phyloP scores from a whole-genome alignment of 2,888 invertebrate species.

The Drosophila ochracea region DNA sequence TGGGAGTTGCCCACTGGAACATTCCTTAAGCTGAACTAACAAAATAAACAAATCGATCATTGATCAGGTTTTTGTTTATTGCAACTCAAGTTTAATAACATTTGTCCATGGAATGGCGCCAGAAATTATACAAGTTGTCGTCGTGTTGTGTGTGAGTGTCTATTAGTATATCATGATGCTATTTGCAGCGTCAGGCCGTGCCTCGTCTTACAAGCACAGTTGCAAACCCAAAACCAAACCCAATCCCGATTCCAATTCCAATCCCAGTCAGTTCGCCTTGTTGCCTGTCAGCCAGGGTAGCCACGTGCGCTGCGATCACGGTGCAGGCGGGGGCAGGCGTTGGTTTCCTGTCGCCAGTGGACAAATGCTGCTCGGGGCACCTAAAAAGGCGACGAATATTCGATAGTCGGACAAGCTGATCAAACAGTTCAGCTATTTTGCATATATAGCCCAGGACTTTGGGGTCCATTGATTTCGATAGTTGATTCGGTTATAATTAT shows the following conservation, averaged over 20 bases:
- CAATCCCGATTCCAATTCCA: slow-evolving; percentile 9
- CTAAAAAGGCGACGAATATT: slow-evolving; percentile 71
- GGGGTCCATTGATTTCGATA: slow-evolving; percentile 13
- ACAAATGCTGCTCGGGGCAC: slow-evolving; percentile 26
- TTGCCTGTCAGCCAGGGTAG: slow-evolving; percentile 49
- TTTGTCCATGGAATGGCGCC: slow-evolving; percentile 48
- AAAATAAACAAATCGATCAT: not conserved
- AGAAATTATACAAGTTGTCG: slow-evolving; percentile 28
- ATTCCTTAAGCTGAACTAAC: not conserved
- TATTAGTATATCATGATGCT: slow-evolving; percentile 45
- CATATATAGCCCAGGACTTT: slow-evolving; percentile 29
- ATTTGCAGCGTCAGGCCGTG: slow-evolving; percentile 33
- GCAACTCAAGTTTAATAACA: slow-evolving; percentile 1
- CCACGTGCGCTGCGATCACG: slow-evolving; percentile 56
- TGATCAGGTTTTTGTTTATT: not conserved
- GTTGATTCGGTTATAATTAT: not conserved
- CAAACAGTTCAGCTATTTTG: slow-evolving; percentile 58
- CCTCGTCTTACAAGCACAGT: slow-evolving; percentile 29
- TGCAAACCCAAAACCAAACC: slow-evolving; percentile 9
- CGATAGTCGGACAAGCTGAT: slow-evolving; percentile 72
- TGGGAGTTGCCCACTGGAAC: not conserved
- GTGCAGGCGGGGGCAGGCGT: not conserved
- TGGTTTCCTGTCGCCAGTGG: slow-evolving; percentile 65
- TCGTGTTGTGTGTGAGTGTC: slow-evolving; percentile 3
- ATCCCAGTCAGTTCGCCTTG: slow-evolving; percentile 42